Base-by-base conservation (phyloP, 2,797 vertebrate genomes). In the Galago senegalensis region DNA sequence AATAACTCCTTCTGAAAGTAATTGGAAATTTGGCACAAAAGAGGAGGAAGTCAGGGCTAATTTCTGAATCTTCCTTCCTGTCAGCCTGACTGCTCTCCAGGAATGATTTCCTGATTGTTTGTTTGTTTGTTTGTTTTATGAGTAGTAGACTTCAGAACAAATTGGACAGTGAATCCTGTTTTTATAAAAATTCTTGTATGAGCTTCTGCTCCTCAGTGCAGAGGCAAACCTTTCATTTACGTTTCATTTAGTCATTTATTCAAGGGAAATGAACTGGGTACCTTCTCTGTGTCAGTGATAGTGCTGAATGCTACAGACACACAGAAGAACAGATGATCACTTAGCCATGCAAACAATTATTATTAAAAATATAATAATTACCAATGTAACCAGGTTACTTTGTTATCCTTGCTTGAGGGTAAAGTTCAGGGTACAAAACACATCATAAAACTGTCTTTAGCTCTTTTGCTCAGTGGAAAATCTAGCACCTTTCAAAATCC, bases 91-190 rank as follows among this genome's bases (percentile, higher is more conserved):
- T 46, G 31, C 12, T 80, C 18, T 91, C 56, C 16, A 37, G 81
- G 75, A 79, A 93, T 89, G 2, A 27, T 79, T 93, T 70, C 87
- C 31, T 31, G n/a, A n/a, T 67, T 91, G 11, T 87, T 84, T 63
- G 17, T 46, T 86, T 80, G 43, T 72, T 90, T 93, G n/a, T 97
- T 91, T 94, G 56, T 93, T 94, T 89, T 82, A 69, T 63, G 73
- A 87, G 13, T 18, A 63, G 61, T 18, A 63, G 61, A 13, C 13
- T 87, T 95, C 83, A n/a, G 37, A 75, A 46, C 49, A 77, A 87
- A 82, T 60, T 77, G 31, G 67, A 90, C 21, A 43, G 53, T 67
- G 34, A 87, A 1, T 1, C 11, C 25, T 73, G 31, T 11, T n/a
- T 92, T 95, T 92, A 65, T 17, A 76, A 53, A 40, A 84, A 92